Evolutionary conservation across 2,797 vertebrate genomes (phyloP).

Genomic region (Gallinago stenura): DNA sequence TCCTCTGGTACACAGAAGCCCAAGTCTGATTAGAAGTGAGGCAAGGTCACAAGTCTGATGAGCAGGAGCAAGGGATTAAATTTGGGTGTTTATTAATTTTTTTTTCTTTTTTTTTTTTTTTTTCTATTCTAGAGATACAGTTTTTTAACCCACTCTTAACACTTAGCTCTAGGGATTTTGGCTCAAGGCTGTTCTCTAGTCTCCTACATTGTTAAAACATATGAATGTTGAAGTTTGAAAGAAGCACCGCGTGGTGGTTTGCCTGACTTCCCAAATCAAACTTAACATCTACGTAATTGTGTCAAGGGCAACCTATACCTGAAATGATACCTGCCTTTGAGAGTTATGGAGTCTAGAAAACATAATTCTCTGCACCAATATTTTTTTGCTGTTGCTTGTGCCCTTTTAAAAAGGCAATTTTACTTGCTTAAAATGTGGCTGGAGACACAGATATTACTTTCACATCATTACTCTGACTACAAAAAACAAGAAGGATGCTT

Average conservation of each 20-base stretch:
- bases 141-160: not conserved
- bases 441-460: not conserved
- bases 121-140: not conserved
- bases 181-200: not conserved
- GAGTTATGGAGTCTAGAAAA: not conserved
- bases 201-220: not conserved
- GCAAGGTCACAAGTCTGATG: not conserved
- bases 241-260: not conserved
- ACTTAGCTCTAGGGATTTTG: not conserved
- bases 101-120: not conserved
- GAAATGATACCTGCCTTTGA: not conserved
- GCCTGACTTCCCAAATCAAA: not conserved
- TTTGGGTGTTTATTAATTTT: not conserved
- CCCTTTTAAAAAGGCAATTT: not conserved
- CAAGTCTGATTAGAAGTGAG: not conserved
- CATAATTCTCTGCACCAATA: accelerated
- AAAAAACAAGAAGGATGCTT: not conserved
- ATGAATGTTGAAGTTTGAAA: not conserved
- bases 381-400: not conserved
- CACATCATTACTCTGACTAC: not conserved
- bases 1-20: not conserved
- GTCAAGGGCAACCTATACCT: not conserved
- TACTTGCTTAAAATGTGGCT: not conserved
- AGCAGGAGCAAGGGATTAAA: not conserved
- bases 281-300: not conserved